Percentiles rank a stretch among this genome's conserved stretches.
These are phyloP conservation scores for Amazona vittata DNA, from an alignment of 2,113 vertebrate genomes.

Conservation along the genomic window DNA sequence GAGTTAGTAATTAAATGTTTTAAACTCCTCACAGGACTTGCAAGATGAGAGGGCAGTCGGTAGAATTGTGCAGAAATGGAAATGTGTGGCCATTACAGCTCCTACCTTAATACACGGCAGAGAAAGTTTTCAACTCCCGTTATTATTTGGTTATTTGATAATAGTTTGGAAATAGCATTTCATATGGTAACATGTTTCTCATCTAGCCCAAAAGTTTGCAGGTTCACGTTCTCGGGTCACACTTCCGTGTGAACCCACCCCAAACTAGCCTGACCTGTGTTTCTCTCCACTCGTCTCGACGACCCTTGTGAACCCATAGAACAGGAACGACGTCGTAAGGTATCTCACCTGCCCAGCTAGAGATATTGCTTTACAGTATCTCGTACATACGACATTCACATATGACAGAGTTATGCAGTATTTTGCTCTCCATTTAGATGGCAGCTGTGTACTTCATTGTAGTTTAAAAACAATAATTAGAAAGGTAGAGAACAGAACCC, in stretches of 20 bases:
- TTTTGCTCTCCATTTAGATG: background rate
- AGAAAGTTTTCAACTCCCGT: background rate
- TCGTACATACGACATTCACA: accelerated
- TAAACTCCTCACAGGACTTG: constrained; percentile 49
- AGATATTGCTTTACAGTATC: too few relatives aligned
- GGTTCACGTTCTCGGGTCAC: background rate
- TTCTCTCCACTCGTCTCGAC: too few relatives aligned
- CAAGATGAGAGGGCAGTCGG: background rate
- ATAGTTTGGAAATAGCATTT: background rate
- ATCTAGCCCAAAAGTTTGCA: background rate
- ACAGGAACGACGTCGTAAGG: too few relatives aligned
- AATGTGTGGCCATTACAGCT: background rate
- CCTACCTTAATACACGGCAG: background rate
- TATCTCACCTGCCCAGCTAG: too few relatives aligned
- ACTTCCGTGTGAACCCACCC: background rate
- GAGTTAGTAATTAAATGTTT: constrained; percentile 62
- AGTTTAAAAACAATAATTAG: background rate
- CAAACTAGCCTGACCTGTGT: background rate
- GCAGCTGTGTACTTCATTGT: background rate
- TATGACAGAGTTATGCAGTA: background rate
- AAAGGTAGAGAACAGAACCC: background rate
- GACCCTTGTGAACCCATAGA: too few relatives aligned
- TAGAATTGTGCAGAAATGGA: background rate
- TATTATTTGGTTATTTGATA: background rate
- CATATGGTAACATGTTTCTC: background rate